Conservation (phyloP, 1,140 invertebrate species). For the Ostrea denselamellosa region DNA sequence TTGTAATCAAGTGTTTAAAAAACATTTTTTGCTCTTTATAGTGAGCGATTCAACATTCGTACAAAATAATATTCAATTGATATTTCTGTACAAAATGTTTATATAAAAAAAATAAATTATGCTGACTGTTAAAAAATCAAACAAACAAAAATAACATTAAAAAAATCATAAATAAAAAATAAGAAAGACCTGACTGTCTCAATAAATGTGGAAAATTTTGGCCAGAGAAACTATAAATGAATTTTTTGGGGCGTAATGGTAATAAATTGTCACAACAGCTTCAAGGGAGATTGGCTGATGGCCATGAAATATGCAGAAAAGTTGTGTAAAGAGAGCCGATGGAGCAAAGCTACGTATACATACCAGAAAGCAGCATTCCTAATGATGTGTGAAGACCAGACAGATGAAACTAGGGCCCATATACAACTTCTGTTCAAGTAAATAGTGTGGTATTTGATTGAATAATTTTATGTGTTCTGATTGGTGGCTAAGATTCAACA, state of each 20-base stretch:
- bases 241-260: neutral
- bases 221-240: no score
- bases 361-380: slow-evolving; percentile 93
- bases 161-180: neutral
- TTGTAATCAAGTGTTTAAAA: no score
- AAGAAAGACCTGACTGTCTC: no score
- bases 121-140: no score
- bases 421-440: slow-evolving; percentile 71
- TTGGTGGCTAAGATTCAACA: no score
- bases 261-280: slow-evolving; percentile 69
- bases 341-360: slow-evolving; percentile 94
- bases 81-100: no score
- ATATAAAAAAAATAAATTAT: no score
- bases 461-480: no score
- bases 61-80: no score
- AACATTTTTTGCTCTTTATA: no score
- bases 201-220: no score
- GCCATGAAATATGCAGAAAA: slow-evolving; percentile 86
- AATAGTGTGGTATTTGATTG: neutral
- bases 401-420: slow-evolving; percentile 75
- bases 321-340: slow-evolving; percentile 89
- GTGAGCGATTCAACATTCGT: no score
- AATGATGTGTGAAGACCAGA: slow-evolving; percentile 84
- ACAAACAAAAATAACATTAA: neutral
- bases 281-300: slow-evolving; percentile 84